Evolutionary conservation across 2,797 vertebrate genomes (phyloP).

Genomic region (Sciurus vulgaris): DNA sequence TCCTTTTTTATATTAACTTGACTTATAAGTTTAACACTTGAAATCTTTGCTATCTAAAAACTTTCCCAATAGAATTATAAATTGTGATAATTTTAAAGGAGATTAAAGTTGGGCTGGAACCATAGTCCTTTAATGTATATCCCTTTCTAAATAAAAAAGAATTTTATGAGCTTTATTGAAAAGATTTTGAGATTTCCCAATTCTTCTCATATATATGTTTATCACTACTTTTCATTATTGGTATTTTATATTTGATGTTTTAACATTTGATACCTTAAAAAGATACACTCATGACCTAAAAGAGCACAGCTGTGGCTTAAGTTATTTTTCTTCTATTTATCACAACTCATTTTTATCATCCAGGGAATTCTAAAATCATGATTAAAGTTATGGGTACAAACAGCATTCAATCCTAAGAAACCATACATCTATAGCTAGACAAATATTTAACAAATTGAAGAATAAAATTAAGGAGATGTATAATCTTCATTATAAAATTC

Average conservation of each 20-base stretch:
- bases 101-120: slow-evolving; percentile 41
- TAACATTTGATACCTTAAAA: slow-evolving; percentile 59
- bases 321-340: too few species aligned
- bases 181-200: background rate
- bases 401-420: too few species aligned
- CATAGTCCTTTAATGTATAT: background rate
- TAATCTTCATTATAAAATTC: slow-evolving; percentile 69
- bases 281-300: too few species aligned
- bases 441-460: too few species aligned
- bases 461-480: slow-evolving; percentile 62
- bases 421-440: too few species aligned
- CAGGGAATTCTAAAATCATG: too few species aligned
- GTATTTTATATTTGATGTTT: slow-evolving; percentile 34
- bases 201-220: slow-evolving; percentile 18
- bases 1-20: too few species aligned
- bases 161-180: slow-evolving; percentile 31
- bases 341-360: too few species aligned
- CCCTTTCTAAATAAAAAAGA: slow-evolving; percentile 61
- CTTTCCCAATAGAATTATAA: slow-evolving; percentile 29
- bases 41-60: too few species aligned
- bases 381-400: too few species aligned
- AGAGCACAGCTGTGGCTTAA: too few species aligned
- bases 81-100: slow-evolving; percentile 1
- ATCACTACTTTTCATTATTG: background rate
- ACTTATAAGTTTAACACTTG: too few species aligned